Evolutionary conservation across 2,888 invertebrate genomes (phyloP), one percentile per base, ranked within the genome.

Genomic region (Cheilosia vulpina): DNA sequence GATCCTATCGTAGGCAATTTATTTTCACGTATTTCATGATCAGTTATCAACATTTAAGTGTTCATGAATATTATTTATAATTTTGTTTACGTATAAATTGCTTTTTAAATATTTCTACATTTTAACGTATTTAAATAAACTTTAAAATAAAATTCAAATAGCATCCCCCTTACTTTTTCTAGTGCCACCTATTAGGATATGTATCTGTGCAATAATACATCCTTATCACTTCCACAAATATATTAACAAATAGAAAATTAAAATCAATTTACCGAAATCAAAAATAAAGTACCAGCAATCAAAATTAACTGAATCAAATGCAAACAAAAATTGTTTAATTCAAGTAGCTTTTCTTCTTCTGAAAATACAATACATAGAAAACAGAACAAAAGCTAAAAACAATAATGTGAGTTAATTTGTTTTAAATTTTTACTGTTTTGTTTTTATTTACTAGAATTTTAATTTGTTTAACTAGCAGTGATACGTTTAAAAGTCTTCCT

Each of bases 131-230:
- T 69, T n/a, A 80, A 78, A 63, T 45, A 75, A 77, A 87, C 76
- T 80, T 78, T 73, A 78, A 75, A 83, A 75, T 63, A 87, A 84
- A 88, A 88, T 88, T 88, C 85, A 83, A 88, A 81, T 88, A 78
- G 87, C 88, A 87, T 89, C 87, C 87, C 88, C 88, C 89, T 89
- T 89, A 89, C 89, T 90, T 90, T 89, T 92, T 92, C 92, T 92
- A 92, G 92, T 92, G 92, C 92, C 92, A 91, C 92, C 90, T 92
- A 92, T 91, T 92, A 92, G 92, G 92, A 92, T 92, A 90, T 91
- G 90, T 91, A 90, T 90, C 91, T 91, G 91, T 91, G 90, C 91
- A 83, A 91, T 90, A 89, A 90, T 90, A 89, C 90, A 91, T 88
- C 89, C 90, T 79, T 85, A 73, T 71, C 87, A 89, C 75, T 88